Percentiles rank a stretch among this genome's conserved stretches.
Conservation (phyloP, 2,113 vertebrate genomes). For the Australoheros scitulus region DNA sequence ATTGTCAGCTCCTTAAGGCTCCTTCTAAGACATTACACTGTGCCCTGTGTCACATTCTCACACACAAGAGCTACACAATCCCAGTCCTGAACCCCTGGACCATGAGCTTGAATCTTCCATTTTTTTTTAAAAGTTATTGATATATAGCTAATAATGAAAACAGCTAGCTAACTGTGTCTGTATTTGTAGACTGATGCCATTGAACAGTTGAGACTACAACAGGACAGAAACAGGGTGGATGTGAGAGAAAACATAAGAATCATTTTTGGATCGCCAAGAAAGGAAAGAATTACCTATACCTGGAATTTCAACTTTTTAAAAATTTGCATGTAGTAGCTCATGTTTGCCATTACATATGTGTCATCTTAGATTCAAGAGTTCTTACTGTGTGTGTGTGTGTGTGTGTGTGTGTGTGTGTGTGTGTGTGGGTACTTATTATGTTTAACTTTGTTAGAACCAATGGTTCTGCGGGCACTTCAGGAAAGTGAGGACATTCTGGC, state of each 20-base stretch:
- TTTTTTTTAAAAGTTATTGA: constrained; percentile 51
- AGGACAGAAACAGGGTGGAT: background rate
- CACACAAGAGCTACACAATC: background rate
- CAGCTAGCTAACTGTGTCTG: constrained; percentile 5
- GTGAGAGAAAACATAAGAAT: background rate
- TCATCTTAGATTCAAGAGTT: background rate
- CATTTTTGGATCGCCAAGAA: constrained; percentile 16
- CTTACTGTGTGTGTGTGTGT: background rate
- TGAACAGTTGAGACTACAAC: constrained; percentile 22
- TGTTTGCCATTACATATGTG: background rate
- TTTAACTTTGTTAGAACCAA: no score
- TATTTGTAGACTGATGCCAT: constrained; percentile 38
- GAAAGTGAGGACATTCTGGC: no score
- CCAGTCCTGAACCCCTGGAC: background rate
- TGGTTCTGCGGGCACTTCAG: no score
- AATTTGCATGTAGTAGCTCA: background rate
- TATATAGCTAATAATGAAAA: constrained; percentile 33
- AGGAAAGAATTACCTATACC: constrained; percentile 4
- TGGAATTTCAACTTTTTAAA: constrained; percentile 20
- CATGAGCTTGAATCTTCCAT: background rate
- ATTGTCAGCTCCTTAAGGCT: constrained; percentile 9
- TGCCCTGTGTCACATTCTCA: background rate
- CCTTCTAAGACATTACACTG: background rate
- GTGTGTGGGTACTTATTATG: no score
- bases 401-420: background rate